Conservation (phyloP, 1,140 invertebrate species). For the Himalopsyche phryganea region DNA sequence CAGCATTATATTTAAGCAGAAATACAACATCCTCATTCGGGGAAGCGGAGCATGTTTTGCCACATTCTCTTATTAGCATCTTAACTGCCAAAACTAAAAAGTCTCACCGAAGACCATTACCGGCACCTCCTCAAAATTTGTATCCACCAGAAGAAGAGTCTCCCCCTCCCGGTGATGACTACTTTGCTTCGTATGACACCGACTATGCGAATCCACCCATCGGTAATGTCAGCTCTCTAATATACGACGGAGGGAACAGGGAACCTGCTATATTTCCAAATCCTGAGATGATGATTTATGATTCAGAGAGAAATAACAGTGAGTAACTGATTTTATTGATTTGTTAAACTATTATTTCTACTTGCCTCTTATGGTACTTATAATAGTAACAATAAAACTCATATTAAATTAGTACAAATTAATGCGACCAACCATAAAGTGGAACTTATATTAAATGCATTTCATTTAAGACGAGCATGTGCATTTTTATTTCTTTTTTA, state of each 20-base stretch:
- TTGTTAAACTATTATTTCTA: no score
- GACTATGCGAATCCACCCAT: slow-evolving; percentile 24
- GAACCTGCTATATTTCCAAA: slow-evolving; percentile 29
- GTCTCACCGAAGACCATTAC: slow-evolving; percentile 1
- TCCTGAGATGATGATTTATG: slow-evolving; percentile 32
- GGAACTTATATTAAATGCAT: no score
- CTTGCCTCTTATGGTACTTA: no score
- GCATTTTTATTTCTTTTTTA: no score
- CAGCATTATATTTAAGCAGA: no score
- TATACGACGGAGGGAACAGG: slow-evolving; percentile 23
- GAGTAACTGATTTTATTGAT: no score
- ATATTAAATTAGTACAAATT: no score
- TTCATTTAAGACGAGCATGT: no score
- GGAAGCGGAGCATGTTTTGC: no score
- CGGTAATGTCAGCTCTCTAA: slow-evolving; percentile 25
- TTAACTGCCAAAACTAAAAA: slow-evolving; percentile 9
- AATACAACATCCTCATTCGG: no score
- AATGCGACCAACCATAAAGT: no score
- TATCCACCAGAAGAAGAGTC: slow-evolving; percentile 26
- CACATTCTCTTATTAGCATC: background rate
- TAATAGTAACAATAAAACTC: no score
- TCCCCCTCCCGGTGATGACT: slow-evolving; percentile 19
- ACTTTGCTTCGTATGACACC: slow-evolving; percentile 28
- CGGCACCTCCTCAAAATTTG: slow-evolving; percentile 14
- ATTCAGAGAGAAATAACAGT: slow-evolving; percentile 17